These are phyloP conservation scores for Harmothoe impar DNA, from an alignment of 2,888 invertebrate genomes.

Conservation along the genomic window DNA sequence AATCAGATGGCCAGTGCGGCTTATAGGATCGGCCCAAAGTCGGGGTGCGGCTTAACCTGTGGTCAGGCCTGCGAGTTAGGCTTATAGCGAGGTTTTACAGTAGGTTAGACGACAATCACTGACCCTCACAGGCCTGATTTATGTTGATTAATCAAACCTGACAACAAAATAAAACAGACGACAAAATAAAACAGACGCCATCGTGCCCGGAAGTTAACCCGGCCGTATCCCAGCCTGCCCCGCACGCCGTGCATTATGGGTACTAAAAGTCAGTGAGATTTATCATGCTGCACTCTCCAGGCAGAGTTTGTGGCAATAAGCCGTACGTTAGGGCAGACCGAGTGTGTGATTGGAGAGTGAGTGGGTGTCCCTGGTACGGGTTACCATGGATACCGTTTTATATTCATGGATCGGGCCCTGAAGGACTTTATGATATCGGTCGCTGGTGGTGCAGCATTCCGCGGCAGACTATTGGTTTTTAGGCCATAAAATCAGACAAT, in stretches of 20 bases:
- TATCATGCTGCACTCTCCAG: not conserved
- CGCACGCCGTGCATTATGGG: not conserved
- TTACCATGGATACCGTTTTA: not conserved
- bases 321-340: not conserved
- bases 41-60: too few relatives aligned
- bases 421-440: not conserved
- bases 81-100: too few relatives aligned
- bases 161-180: constrained; percentile 5
- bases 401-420: not conserved
- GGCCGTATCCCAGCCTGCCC: not conserved
- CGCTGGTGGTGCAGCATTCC: too few relatives aligned
- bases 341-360: not conserved
- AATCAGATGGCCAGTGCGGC: too few relatives aligned
- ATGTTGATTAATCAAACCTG: not conserved
- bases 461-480: too few relatives aligned
- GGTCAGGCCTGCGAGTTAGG: too few relatives aligned
- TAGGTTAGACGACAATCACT: too few relatives aligned
- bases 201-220: not conserved
- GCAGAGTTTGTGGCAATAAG: not conserved
- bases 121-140: not conserved
- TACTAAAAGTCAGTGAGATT: not conserved
- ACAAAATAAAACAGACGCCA: not conserved
- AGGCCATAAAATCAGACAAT: too few relatives aligned
- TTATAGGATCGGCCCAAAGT: too few relatives aligned
- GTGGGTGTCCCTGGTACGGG: not conserved